Percentiles rank a stretch among this genome's conserved stretches.
Conservation (phyloP, 2,797 vertebrate genomes). For the Falco rusticolus region DNA sequence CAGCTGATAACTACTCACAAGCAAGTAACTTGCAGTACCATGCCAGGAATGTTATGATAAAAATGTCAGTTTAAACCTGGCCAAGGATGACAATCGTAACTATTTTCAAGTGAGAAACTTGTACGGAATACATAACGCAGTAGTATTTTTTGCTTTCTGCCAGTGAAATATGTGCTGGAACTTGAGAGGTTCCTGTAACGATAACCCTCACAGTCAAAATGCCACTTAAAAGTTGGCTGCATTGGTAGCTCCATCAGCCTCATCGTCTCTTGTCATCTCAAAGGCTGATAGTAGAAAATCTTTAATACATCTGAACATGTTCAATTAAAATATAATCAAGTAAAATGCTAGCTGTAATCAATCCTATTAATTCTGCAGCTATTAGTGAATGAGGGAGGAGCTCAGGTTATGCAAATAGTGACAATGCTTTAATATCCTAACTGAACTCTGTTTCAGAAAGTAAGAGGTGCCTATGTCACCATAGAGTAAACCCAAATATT, state of each 20-base stretch:
- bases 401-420: background rate
- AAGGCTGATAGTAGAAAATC: background rate
- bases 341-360: slow-evolving; percentile 33
- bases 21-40: slow-evolving; percentile 21
- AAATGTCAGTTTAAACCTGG: slow-evolving; percentile 58
- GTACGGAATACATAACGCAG: background rate
- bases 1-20: slow-evolving; percentile 55
- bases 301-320: slow-evolving; percentile 34
- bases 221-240: background rate
- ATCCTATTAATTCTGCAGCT: slow-evolving; percentile 49
- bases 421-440: background rate
- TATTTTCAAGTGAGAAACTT: slow-evolving; percentile 41
- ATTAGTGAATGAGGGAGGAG: slow-evolving; percentile 18
- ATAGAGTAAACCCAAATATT: background rate
- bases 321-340: slow-evolving; percentile 53
- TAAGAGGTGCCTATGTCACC: background rate
- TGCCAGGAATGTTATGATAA: slow-evolving; percentile 60
- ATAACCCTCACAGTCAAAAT: background rate
- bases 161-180: background rate
- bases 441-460: background rate
- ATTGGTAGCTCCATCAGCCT: background rate
- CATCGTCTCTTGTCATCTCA: background rate
- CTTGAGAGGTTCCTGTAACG: background rate
- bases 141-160: background rate
- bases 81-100: slow-evolving; percentile 44